Base-by-base conservation (phyloP, 2,113 vertebrate species). In the Triplophysa siluroides region DNA sequence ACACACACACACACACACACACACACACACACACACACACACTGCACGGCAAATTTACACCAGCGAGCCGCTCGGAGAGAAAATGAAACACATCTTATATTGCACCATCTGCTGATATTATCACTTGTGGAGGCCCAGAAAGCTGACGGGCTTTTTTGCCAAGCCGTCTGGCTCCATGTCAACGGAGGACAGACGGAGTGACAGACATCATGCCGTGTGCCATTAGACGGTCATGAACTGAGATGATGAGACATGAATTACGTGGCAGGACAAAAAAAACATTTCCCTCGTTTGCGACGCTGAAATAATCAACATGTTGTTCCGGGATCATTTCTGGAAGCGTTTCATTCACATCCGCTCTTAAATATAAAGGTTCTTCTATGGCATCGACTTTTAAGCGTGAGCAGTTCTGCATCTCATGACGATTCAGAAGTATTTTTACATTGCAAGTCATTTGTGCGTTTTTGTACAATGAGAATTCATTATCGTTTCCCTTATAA, bases 91-190 rank as follows among this genome's bases (percentile, higher is more conserved):
- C 75, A 67, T 88, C 67, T 88, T 90, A 89, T 86, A 91, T 84
- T 70, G 81, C 76, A 88, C 89, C 90, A 91, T 90, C 90, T 91
- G 88, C 77, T 85, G 72, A 79, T 83, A 87, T 84, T 88, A 68
- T 86, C 78, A 84, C 81, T 87, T 81, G 81, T 83, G 81, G 74
- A 80, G 70, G 67, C 71, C 75, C 64, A 80, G 70, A 84, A 76
- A 65, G 64, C 68, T 33, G 56, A 47, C 33, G 66, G 66, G 78
- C 77, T 78, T 75, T 66, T 85, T 56, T 85, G 81, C 81, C 84
- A 81, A 68, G 16, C 11, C 79, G 62, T 85, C 80, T 84, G 58
- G 81, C 83, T 85, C 61, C 76, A 56, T 77, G 82, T 88, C 54
- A 67, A 75, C 29, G 52, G 33, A n/a, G 41, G n/a, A n/a, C 69